Percentiles rank a stretch among this genome's conserved stretches.
Conservation (phyloP, 2,113 vertebrate species). For the Fregata magnificens region DNA sequence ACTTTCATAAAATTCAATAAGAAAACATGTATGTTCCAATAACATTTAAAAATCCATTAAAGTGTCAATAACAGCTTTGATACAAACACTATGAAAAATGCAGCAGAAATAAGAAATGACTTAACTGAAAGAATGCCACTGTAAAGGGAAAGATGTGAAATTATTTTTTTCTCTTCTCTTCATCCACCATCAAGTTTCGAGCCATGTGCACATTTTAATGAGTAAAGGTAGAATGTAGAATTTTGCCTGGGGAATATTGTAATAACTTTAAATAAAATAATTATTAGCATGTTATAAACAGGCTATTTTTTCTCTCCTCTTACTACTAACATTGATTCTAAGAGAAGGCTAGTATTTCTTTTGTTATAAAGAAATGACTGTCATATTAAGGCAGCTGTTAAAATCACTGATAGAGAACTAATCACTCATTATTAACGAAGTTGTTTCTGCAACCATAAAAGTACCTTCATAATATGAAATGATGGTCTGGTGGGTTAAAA, state of each 20-base stretch:
- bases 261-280: neutral
- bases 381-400: neutral
- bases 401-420: neutral
- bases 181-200: neutral
- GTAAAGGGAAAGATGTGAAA: neutral
- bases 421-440: neutral
- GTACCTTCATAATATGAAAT: neutral
- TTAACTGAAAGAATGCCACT: neutral
- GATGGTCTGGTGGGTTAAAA: neutral
- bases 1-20: neutral
- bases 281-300: neutral
- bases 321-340: neutral
- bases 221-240: neutral
- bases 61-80: neutral
- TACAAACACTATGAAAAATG: neutral
- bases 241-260: neutral
- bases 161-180: neutral
- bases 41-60: neutral
- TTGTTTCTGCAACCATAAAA: neutral
- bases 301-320: neutral
- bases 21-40: neutral
- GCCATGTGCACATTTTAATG: neutral
- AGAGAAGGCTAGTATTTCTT: neutral
- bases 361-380: neutral
- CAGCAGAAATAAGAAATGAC: neutral